Conservation (phyloP, 2,888 invertebrate genomes). For the Chymomyza caudatula region DNA sequence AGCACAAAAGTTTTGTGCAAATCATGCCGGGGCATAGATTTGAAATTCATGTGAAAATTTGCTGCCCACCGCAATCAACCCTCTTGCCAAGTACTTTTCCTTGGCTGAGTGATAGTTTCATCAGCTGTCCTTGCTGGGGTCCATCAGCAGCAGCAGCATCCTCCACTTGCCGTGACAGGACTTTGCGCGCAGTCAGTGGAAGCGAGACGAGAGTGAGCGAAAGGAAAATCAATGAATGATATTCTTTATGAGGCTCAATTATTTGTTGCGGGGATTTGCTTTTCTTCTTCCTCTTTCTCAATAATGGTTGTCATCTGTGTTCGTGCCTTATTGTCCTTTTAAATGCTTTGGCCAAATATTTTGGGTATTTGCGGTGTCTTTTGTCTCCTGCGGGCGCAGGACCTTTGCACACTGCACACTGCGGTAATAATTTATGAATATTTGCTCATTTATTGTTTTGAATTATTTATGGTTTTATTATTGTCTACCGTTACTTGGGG, state of each 20-base stretch:
- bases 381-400: constrained; percentile 35
- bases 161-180: too few relatives aligned
- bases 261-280: constrained; percentile 75
- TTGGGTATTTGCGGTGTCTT: constrained; percentile 63
- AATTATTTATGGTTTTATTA: constrained; percentile 70
- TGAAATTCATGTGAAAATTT: constrained; percentile 62
- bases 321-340: constrained; percentile 70
- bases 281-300: constrained; percentile 41
- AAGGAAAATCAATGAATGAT: constrained; percentile 72
- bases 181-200: background rate
- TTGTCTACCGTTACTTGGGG: constrained; percentile 37
- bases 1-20: constrained; percentile 66
- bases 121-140: constrained; percentile 60
- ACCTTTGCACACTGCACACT: constrained; percentile 22
- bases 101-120: constrained; percentile 56
- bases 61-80: constrained; percentile 50
- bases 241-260: constrained; percentile 72
- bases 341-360: constrained; percentile 72
- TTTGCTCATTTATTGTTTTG: constrained; percentile 73
- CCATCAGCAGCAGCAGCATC: background rate
- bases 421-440: constrained; percentile 72
- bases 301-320: constrained; percentile 49
- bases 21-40: constrained; percentile 76
- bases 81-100: constrained; percentile 3
- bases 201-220: background rate